Conservation (phyloP, 2,113 vertebrate species). For the Semnopithecus entellus region DNA sequence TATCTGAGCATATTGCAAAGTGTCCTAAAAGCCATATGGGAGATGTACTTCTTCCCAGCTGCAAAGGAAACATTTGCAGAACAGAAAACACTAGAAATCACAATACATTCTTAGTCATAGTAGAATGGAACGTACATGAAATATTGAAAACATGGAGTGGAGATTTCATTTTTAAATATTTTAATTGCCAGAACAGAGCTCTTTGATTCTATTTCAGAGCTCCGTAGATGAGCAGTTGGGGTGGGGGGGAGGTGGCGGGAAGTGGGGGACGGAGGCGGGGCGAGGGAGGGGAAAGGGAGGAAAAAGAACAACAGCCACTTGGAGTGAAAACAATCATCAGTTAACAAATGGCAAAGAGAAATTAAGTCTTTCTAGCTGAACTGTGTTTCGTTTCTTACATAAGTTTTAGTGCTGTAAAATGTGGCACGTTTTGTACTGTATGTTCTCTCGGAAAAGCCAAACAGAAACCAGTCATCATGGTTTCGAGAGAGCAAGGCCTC, state of each 20-base stretch:
- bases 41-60: constrained; percentile 57
- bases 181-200: constrained; percentile 55
- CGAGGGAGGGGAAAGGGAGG: background rate
- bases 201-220: constrained; percentile 53
- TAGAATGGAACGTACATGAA: constrained; percentile 65
- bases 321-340: background rate
- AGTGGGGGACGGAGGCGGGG: background rate
- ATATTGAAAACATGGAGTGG: constrained; percentile 65
- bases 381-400: constrained; percentile 78
- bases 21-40: constrained; percentile 46
- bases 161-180: constrained; percentile 71
- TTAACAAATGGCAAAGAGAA: background rate
- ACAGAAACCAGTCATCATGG: constrained; percentile 89
- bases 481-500: constrained; percentile 89
- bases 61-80: constrained; percentile 70
- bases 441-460: constrained; percentile 85
- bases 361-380: constrained; percentile 43
- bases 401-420: constrained; percentile 82
- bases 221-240: background rate
- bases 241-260: background rate
- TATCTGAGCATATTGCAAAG: constrained; percentile 28
- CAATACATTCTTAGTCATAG: constrained; percentile 50
- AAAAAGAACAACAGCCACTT: background rate
- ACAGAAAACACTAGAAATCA: constrained; percentile 65
- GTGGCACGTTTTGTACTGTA: constrained; percentile 82